Base-by-base conservation (phyloP, 35 echinoderm and acorn worm species). In the Lytechinus variegatus region DNA sequence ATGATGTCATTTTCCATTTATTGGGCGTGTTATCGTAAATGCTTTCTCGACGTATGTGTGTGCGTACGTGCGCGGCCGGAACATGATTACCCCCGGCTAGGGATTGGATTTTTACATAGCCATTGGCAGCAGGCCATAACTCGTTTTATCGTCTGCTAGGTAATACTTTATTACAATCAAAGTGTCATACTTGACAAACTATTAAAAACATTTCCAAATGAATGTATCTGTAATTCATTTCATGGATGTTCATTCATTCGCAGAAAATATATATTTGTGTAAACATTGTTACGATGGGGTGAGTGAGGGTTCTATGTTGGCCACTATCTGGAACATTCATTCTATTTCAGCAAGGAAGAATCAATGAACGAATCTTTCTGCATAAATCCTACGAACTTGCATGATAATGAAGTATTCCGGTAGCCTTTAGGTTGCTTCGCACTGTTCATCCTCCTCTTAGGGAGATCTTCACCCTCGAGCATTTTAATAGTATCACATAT, bases 71-170 rank as follows among this genome's bases (percentile, higher is more conserved):
- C 66, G 66, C 66, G 66, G 33, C 33, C 33, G 33, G 21, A 7
- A 24, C 16, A 79, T 24, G 66, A 24, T 79, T 79, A 19, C 66
- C 66, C 33, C 1, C 1, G 1, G 33, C 33, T 44, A 44, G 33
- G 33, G 33, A 79, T 79, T 79, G 66, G 66, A 79, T 79, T 79
- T 19, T 24, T n/a, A 24, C n/a, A 24, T 44, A 44, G 19, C 16
- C 6, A 79, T 24, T 79, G 66, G 66, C 66, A 79, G 66, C 66
- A 79, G 66, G 66, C 19, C 66, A 71, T 71, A 79, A n/a, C 66
- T 79, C 66, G 21, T 79, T 71, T 79, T 79, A 79, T 79, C 66
- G 66, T 79, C 66, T 79, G 66, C 66, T 79, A 79, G 66, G 33
- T 44, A 24, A 79, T 79, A 24, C 21, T 79, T 56, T 71, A 71